Conservation (phyloP, 2,113 vertebrate species). For the Dolichallabes microphthalmus region DNA sequence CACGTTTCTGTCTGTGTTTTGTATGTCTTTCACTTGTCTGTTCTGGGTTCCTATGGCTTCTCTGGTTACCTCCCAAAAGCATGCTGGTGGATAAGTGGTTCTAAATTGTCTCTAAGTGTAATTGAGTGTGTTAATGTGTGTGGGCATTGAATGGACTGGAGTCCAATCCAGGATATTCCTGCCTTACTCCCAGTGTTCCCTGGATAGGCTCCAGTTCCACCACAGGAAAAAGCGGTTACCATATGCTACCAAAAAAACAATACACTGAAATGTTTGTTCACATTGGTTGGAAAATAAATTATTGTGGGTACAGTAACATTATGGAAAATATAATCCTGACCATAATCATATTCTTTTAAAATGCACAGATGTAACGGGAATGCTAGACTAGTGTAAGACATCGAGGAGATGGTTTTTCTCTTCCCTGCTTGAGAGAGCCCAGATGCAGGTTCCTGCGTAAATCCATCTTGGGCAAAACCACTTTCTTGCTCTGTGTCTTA, state of each 20-base stretch:
- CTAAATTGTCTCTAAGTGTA: not conserved
- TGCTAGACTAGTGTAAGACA: slow-evolving; percentile 2
- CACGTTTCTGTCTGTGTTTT: not conserved
- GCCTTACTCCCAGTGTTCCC: not conserved
- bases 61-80: not conserved
- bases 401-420: slow-evolving; percentile 1
- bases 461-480: not conserved
- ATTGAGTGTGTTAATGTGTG: not conserved
- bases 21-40: not conserved
- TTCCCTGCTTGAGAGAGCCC: slow-evolving; percentile 35
- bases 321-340: slow-evolving; percentile 28
- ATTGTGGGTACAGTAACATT: not conserved
- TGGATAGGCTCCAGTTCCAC: not conserved
- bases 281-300: slow-evolving; percentile 30
- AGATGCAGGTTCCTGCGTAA: slow-evolving; percentile 35
- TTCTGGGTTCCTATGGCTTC: not conserved
- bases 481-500: not conserved
- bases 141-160: not conserved
- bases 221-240: not conserved
- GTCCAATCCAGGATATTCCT: not conserved
- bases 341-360: slow-evolving; percentile 23
- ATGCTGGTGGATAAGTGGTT: not conserved
- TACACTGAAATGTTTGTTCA: slow-evolving; percentile 23
- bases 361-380: slow-evolving; percentile 22
- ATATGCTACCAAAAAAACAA: slow-evolving; percentile 8